Evolutionary conservation across 2,888 invertebrate genomes (phyloP).

Genomic region (Brachylomia viminalis): DNA sequence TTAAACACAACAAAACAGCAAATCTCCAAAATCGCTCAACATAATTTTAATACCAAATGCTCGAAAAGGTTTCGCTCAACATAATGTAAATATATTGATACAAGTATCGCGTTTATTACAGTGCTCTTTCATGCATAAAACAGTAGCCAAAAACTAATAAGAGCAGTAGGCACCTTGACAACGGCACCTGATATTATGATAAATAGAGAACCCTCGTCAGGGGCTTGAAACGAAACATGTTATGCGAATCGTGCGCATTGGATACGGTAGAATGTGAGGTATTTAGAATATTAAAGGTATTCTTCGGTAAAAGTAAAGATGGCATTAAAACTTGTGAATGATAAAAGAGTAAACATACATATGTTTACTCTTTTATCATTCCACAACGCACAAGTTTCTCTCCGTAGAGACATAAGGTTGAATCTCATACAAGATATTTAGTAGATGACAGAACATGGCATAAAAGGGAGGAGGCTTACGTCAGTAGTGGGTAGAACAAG

Average conservation of each 20-base stretch:
- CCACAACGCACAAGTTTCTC: too few relatives aligned
- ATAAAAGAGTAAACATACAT: not conserved
- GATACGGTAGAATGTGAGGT: slow-evolving; percentile 42
- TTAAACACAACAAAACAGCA: not conserved
- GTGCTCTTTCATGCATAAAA: slow-evolving; percentile 84
- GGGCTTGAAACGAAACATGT: slow-evolving; percentile 38
- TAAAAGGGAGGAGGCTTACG: not conserved
- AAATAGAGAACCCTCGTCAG: slow-evolving; percentile 87
- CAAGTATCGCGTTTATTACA: slow-evolving; percentile 72
- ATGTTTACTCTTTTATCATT: too few relatives aligned
- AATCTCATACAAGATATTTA: not conserved
- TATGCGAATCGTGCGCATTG: slow-evolving; percentile 40
- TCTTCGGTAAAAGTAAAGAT: not conserved
- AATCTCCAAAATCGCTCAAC: slow-evolving; percentile 34
- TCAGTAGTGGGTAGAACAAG: not conserved
- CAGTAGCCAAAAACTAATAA: slow-evolving; percentile 85
- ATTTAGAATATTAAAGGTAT: not conserved
- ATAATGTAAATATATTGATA: slow-evolving; percentile 70
- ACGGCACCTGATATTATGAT: slow-evolving; percentile 86
- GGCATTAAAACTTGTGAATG: not conserved
- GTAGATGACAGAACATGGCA: not conserved
- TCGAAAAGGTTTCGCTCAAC: slow-evolving; percentile 39
- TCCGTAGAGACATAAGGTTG: not conserved
- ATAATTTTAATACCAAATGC: slow-evolving; percentile 58
- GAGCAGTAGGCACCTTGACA: slow-evolving; percentile 81